Evolutionary conservation across 2,113 vertebrate species (phyloP).

Genomic region (Lepisosteus oculatus): DNA sequence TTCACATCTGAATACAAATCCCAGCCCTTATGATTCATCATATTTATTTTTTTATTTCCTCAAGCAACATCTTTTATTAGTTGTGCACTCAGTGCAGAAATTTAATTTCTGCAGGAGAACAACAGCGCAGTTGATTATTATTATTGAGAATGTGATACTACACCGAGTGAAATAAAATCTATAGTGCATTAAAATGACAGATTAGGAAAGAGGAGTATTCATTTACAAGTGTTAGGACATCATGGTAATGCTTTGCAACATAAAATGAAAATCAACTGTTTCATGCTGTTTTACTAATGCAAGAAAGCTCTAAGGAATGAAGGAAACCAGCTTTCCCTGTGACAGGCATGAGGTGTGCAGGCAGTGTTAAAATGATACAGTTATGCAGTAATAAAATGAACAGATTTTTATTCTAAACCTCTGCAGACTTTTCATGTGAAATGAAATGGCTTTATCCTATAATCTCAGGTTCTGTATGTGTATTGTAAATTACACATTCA

Average conservation of each 20-base stretch:
- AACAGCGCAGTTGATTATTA: constrained; percentile 96
- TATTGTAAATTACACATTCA: no score
- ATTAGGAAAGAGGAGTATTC: constrained; percentile 92
- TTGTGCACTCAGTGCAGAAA: constrained; percentile 92
- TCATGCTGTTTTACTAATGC: constrained; percentile 74
- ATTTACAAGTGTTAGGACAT: constrained; percentile 99
- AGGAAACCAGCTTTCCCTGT: constrained; percentile 3
- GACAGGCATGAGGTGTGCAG: neutral
- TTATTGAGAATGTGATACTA: constrained; percentile 96
- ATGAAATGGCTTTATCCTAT: no score
- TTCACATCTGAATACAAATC: constrained; percentile 83
- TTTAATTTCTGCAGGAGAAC: constrained; percentile 97
- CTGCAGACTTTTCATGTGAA: neutral
- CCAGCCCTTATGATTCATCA: constrained; percentile 93
- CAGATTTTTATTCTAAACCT: neutral
- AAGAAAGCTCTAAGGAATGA: constrained; percentile 60
- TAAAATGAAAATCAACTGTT: constrained; percentile 89
- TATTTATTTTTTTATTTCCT: constrained; percentile 98
- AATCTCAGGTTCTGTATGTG: no score
- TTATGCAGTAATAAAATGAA: neutral
- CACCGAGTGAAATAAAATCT: constrained; percentile 96
- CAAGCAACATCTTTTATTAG: constrained; percentile 98
- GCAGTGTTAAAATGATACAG: neutral
- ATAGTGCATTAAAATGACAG: constrained; percentile 99
- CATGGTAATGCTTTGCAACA: constrained; percentile 91